Evolutionary conservation across 2,888 invertebrate species (phyloP), one percentile per base, ranked within the genome.

Genomic region (Eucera pruinosa): DNA sequence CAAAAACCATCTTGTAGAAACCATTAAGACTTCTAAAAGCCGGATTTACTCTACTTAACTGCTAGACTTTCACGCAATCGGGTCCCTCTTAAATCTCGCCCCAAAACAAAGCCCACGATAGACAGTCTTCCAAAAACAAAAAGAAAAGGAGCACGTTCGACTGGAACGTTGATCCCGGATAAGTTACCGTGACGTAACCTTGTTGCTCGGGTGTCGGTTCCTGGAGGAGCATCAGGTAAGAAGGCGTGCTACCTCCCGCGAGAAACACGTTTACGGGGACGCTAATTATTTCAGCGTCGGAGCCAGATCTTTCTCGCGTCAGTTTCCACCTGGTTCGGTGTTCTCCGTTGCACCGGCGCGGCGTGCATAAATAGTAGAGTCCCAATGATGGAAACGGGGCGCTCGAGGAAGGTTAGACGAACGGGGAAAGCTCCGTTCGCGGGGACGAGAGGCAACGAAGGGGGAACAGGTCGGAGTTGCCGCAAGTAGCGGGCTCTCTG

Each of bases 401-500:
- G 33, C 3, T 33, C 4, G 7, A 33, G 33, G 33, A 33, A 33
- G 33, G 7, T 7, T 7, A 7, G 7, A 33, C 33, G 45, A 15
- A 18, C n/a, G 23, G 25, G 15, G 45, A 58, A 65, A 47, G 39
- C 9, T 47, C n/a, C 20, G 45, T 52, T 47, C 55, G 43, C 7
- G 68, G 27, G 45, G 55, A 25, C 25, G 52, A 30, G 65, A 62
- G 41, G 48, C 15, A n/a, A 13, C 25, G 41, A 30, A 41, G 5
- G 18, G 20, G 20, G 47, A 58, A 33, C 36, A 52, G 60, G 64
- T 55, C 48, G 47, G 39, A 78, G 48, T 83, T 86, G 81, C 86
- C 87, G 83, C 86, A 85, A 89, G 86, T 87, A 87, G 84, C 85
- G 79, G 84, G 86, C 83, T 87, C 82, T 87, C 80, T 85, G 86